Percentiles rank a stretch among this genome's conserved stretches.
Evolutionary conservation across 2,888 invertebrate species (phyloP).

Genomic region (Chloroclystis v-ata): DNA sequence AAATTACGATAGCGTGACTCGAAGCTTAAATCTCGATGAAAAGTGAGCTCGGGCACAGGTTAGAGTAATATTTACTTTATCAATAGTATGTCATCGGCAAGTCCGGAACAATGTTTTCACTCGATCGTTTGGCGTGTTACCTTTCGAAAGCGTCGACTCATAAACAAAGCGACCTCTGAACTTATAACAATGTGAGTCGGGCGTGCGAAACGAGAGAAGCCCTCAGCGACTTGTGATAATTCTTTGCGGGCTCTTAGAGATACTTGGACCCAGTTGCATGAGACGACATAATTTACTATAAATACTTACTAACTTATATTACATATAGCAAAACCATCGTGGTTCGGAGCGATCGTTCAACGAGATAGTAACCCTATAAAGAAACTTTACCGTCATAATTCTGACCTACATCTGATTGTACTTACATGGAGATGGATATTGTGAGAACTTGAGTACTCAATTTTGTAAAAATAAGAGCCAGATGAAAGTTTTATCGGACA

Average conservation of each 20-base stretch:
- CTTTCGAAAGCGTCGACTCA: constrained; percentile 74
- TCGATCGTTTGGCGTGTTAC: constrained; percentile 66
- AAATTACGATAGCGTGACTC: constrained; percentile 29
- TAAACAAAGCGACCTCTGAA: constrained; percentile 76
- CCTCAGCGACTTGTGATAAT: constrained; percentile 67
- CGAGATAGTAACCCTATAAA: constrained; percentile 55
- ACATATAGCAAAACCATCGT: constrained; percentile 36
- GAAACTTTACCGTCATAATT: constrained; percentile 55
- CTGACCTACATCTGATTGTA: constrained; percentile 59
- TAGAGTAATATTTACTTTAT: constrained; percentile 70
- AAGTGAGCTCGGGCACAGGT: constrained; percentile 54
- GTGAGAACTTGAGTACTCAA: constrained; percentile 35
- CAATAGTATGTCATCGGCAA: constrained; percentile 73
- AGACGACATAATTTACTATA: constrained; percentile 54
- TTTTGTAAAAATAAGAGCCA: constrained; percentile 19
- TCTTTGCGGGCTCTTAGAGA: constrained; percentile 65
- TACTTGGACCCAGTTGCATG: constrained; percentile 48
- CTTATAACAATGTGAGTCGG: constrained; percentile 74
- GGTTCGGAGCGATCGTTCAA: constrained; percentile 49
- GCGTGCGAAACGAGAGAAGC: constrained; percentile 76
- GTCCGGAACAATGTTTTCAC: constrained; percentile 67
- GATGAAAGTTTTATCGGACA: constrained; percentile 24
- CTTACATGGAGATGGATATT: constrained; percentile 53
- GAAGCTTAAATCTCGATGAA: constrained; percentile 45
- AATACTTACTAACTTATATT: too few relatives aligned